These are phyloP conservation scores for Apotomis capreana DNA, from an alignment of 2,888 invertebrate genomes.

Conservation along the genomic window DNA sequence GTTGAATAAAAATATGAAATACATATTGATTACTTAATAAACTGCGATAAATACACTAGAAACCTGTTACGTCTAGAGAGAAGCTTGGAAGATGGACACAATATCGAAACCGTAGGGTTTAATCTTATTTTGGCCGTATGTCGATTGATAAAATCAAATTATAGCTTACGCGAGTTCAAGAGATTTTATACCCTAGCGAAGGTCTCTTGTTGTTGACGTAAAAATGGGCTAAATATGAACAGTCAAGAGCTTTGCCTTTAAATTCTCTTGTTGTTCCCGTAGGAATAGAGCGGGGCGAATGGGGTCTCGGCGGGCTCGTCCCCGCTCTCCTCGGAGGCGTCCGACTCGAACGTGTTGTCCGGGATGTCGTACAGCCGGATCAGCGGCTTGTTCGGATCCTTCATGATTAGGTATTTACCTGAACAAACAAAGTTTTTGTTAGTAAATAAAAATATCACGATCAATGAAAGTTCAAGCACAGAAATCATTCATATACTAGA, in stretches of 20 bases:
- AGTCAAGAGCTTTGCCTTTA: conserved; percentile 48
- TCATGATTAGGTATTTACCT: conserved; percentile 97
- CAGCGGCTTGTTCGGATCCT: conserved; percentile 99
- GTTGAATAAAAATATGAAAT: conserved; percentile 70
- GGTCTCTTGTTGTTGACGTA: neutral
- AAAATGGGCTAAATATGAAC: neutral
- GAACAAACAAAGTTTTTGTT: conserved; percentile 29
- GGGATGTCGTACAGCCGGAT: conserved; percentile 99
- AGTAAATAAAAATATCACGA: too few species aligned
- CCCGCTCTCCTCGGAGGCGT: conserved; percentile 95
- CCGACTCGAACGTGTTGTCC: conserved; percentile 98
- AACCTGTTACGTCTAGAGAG: conserved; percentile 42
- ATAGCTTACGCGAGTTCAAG: neutral
- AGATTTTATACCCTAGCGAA: neutral
- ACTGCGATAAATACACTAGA: conserved; percentile 52
- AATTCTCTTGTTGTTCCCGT: conserved; percentile 78
- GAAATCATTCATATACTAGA: too few species aligned
- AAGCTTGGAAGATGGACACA: conserved; percentile 44
- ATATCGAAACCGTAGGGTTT: conserved; percentile 41
- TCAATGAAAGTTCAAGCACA: too few species aligned
- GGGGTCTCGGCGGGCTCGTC: conserved; percentile 84
- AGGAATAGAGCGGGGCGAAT: conserved; percentile 79
- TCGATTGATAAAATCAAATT: too few species aligned
- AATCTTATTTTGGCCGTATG: neutral
- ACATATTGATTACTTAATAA: conserved; percentile 61